phyloP scores from a whole-genome alignment of 1,140 invertebrate species.

The Caenorhabditis remanei region DNA sequence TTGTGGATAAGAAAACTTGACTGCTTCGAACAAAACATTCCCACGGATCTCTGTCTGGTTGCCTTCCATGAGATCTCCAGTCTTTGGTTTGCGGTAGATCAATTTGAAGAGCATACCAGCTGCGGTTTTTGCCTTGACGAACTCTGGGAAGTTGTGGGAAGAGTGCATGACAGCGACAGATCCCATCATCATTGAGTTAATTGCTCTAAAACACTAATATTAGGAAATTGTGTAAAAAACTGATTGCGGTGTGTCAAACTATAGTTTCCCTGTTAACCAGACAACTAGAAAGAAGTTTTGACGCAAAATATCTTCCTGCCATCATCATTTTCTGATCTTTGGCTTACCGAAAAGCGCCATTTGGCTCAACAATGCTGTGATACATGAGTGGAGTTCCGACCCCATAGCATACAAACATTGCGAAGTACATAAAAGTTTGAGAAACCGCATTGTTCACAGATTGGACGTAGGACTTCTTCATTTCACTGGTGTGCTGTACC shows the following conservation, averaged over 20 bases:
- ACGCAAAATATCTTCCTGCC: background rate
- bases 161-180: constrained; percentile 69
- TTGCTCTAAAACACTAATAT: constrained; percentile 52
- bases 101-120: constrained; percentile 77
- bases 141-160: constrained; percentile 78
- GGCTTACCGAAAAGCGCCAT: constrained; percentile 57
- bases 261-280: background rate
- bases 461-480: constrained; percentile 62
- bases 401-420: constrained; percentile 63
- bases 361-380: constrained; percentile 35
- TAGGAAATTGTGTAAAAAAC: background rate
- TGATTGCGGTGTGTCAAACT: background rate
- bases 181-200: constrained; percentile 61
- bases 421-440: constrained; percentile 67
- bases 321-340: constrained; percentile 27
- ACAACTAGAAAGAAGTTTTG: background rate
- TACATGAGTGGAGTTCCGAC: constrained; percentile 66
- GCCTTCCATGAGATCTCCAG: constrained; percentile 73
- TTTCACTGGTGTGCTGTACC: constrained; percentile 52
- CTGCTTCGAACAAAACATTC: constrained; percentile 78
- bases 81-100: constrained; percentile 75
- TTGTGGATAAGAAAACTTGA: constrained; percentile 79
- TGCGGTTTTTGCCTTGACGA: constrained; percentile 78
- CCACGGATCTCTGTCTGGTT: constrained; percentile 63
- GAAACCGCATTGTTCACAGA: constrained; percentile 66